phyloP scores from a whole-genome alignment of 2,113 vertebrate species.

The Ifrita kowaldi region DNA sequence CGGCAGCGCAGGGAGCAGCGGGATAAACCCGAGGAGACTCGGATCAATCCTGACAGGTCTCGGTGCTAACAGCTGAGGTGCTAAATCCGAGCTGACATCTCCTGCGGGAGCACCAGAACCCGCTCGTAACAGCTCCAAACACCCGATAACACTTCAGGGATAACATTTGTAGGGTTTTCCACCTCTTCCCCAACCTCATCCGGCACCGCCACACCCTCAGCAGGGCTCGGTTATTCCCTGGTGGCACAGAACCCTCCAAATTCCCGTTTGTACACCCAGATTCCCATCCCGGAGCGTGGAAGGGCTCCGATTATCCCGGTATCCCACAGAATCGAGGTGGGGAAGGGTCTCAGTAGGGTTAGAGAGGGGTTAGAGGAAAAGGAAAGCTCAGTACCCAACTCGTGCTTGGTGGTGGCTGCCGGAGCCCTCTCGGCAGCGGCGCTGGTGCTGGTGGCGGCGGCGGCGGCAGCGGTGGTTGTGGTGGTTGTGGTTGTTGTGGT shows the following conservation, averaged over 20 bases:
- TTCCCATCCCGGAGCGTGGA: accelerated
- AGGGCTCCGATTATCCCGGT: neutral
- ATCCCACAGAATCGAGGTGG: neutral
- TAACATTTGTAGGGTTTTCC: neutral
- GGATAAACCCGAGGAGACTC: neutral
- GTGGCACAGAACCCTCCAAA: neutral
- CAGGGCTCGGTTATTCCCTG: neutral
- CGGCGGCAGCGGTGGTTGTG: neutral
- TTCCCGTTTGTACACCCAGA: accelerated
- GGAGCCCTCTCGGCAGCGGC: slow-evolving; percentile 65
- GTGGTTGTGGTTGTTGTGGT: slow-evolving; percentile 47
- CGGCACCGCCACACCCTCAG: neutral
- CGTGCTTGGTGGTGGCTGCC: slow-evolving; percentile 68
- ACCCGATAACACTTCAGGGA: accelerated
- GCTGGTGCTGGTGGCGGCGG: slow-evolving; percentile 56
- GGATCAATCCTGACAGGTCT: neutral
- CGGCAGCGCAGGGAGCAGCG: neutral
- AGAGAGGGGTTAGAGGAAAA: slow-evolving; percentile 1
- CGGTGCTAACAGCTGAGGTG: neutral
- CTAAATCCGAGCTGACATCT: neutral
- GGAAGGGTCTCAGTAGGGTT: neutral
- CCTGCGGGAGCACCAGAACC: neutral
- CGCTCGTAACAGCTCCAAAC: neutral
- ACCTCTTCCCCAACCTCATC: neutral
- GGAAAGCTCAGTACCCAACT: slow-evolving; percentile 70